phyloP scores from a whole-genome alignment of 2,797 vertebrate genomes.

The Salarias fasciatus region DNA sequence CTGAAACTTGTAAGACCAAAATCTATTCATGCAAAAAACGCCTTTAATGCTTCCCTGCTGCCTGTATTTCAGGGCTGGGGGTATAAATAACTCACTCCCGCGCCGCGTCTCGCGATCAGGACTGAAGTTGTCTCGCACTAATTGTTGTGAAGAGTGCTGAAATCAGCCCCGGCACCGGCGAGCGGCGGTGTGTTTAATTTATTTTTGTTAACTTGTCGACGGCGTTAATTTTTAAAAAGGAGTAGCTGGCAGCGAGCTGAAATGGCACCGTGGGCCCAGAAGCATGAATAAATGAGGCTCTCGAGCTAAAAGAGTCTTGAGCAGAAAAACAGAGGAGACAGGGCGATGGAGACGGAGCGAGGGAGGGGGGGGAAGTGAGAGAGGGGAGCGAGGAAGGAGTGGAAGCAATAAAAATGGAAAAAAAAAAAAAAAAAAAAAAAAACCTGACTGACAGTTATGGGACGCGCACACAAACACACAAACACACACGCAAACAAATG shows the following conservation, averaged over 20 bases:
- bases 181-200: slow-evolving; percentile 63
- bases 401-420: slow-evolving; percentile 20
- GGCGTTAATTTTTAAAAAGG: slow-evolving; percentile 71
- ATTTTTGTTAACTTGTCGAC: slow-evolving; percentile 65
- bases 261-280: slow-evolving; percentile 57
- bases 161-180: slow-evolving; percentile 26
- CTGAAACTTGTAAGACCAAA: too few species aligned
- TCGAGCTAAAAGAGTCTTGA: slow-evolving; percentile 54
- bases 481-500: slow-evolving; percentile 22
- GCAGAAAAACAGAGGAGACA: slow-evolving; percentile 22
- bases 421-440: slow-evolving; percentile 28
- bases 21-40: neutral
- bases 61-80: slow-evolving; percentile 15
- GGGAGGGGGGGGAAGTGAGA: neutral
- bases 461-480: slow-evolving; percentile 19
- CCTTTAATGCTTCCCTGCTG: neutral
- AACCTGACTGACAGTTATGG: slow-evolving; percentile 53
- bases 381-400: slow-evolving; percentile 27
- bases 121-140: slow-evolving; percentile 12
- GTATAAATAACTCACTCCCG: slow-evolving; percentile 39
- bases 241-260: slow-evolving; percentile 57
- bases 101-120: slow-evolving; percentile 1
- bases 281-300: slow-evolving; percentile 78
- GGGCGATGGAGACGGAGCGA: slow-evolving; percentile 15
- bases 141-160: slow-evolving; percentile 24